phyloP scores from a whole-genome alignment of 2,113 vertebrate species.

The Cathartes aura region DNA sequence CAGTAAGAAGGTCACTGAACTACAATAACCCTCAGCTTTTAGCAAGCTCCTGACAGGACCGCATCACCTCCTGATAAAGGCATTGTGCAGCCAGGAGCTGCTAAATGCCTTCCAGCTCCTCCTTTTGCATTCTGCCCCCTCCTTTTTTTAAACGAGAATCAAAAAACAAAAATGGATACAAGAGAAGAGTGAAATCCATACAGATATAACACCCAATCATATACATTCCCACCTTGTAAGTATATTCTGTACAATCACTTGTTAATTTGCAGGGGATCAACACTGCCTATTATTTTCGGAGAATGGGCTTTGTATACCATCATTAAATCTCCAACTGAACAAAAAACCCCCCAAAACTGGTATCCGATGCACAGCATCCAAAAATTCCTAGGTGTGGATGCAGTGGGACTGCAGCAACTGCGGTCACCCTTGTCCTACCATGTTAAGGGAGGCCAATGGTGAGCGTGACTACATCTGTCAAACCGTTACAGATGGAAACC shows the following conservation, averaged over 20 bases:
- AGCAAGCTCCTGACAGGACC: neutral
- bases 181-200: neutral
- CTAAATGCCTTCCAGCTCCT: neutral
- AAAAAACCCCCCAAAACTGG: fast-evolving
- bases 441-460: neutral
- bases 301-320: neutral
- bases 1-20: constrained; percentile 49
- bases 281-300: neutral
- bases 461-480: fast-evolving
- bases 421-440: neutral
- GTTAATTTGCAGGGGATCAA: neutral
- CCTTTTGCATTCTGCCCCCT: neutral
- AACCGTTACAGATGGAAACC: neutral
- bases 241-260: neutral
- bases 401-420: neutral
- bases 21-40: constrained; percentile 29
- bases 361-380: neutral
- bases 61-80: neutral
- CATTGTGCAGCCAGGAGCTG: neutral
- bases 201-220: neutral
- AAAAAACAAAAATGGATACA: neutral
- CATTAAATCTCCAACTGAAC: neutral
- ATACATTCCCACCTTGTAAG: neutral
- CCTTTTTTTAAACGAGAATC: neutral
- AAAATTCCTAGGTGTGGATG: neutral